Evolutionary conservation across 1,140 invertebrate genomes (phyloP).

Genomic region (Nixonia krombeini): DNA sequence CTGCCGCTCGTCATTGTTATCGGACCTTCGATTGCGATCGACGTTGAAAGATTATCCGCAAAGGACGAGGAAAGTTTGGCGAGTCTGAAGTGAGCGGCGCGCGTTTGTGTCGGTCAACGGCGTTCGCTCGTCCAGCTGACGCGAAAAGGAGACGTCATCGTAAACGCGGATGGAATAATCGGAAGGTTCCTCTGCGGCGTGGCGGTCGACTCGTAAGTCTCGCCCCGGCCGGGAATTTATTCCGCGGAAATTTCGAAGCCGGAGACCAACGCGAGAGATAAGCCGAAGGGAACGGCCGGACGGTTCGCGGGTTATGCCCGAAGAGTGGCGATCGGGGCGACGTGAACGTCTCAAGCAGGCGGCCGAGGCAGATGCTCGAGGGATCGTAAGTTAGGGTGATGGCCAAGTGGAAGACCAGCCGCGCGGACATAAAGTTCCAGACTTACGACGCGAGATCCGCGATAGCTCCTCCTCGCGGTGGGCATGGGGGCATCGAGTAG

Average conservation of each 20-base stretch:
- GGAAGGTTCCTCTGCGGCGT: conserved; percentile 33
- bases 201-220: conserved; percentile 48
- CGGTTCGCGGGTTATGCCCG: conserved; percentile 37
- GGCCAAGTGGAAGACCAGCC: conserved; percentile 54
- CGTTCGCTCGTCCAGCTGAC: too few relatives aligned
- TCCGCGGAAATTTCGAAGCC: conserved; percentile 51
- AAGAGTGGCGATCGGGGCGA: conserved; percentile 51
- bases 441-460: conserved; percentile 72
- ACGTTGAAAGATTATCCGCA: too few relatives aligned
- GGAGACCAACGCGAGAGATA: conserved; percentile 49
- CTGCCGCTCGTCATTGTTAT: too few relatives aligned
- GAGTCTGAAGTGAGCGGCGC: too few relatives aligned
- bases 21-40: too few relatives aligned
- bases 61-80: too few relatives aligned
- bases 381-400: conserved; percentile 71
- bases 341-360: conserved; percentile 70
- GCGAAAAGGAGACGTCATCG: conserved; percentile 50
- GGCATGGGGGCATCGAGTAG: conserved; percentile 69
- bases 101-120: neutral
- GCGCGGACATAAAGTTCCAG: conserved; percentile 72
- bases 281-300: conserved; percentile 45
- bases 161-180: conserved; percentile 44
- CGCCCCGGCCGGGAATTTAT: conserved; percentile 48
- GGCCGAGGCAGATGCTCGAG: conserved; percentile 35
- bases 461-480: conserved; percentile 71